Evolutionary conservation across 2,113 vertebrate species (phyloP).

Genomic region (Gopherus evgoodei): DNA sequence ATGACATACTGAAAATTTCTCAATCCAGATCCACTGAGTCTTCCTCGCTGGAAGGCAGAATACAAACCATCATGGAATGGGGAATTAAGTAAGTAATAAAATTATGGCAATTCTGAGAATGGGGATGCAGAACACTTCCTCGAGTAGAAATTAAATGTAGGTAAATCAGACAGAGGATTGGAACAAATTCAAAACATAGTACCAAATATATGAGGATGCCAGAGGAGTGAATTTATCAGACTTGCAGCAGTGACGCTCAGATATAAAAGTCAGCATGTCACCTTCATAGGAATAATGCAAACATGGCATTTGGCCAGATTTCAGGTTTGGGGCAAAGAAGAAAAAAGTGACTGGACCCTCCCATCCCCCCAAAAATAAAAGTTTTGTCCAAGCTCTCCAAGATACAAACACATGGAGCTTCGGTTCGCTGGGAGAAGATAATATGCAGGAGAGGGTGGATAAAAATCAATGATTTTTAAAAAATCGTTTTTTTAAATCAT

Average conservation of each 20-base stretch:
- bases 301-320: not conserved
- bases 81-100: not conserved
- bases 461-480: no score
- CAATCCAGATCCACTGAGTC: not conserved
- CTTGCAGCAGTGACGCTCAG: not conserved
- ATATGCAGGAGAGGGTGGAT: not conserved
- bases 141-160: not conserved
- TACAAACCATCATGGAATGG: not conserved
- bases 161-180: not conserved
- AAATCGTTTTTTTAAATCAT: no score
- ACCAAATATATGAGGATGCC: not conserved
- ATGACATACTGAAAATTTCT: not conserved
- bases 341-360: not conserved
- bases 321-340: accelerated
- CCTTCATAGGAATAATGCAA: not conserved
- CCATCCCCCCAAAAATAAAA: not conserved
- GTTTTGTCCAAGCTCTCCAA: not conserved
- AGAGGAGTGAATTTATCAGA: not conserved
- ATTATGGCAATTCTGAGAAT: not conserved
- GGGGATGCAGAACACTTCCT: not conserved
- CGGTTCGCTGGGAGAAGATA: not conserved
- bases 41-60: not conserved
- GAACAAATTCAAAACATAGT: not conserved
- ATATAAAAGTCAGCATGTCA: accelerated
- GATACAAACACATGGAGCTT: not conserved